Evolutionary conservation across 1,140 invertebrate genomes (phyloP).

Genomic region (Adelges cooleyi): DNA sequence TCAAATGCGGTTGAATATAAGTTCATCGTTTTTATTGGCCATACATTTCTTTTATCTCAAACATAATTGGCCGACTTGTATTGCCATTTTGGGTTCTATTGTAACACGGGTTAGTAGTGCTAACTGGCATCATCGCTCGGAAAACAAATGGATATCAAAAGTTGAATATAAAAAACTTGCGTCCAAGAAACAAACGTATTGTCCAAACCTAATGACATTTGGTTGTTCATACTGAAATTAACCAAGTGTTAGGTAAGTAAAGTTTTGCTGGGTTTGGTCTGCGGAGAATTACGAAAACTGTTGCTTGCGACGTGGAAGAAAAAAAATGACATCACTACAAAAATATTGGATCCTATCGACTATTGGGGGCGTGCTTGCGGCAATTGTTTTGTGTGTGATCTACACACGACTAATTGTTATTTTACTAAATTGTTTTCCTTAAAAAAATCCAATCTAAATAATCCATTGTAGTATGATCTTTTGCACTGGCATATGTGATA

Average conservation of each 20-base stretch:
- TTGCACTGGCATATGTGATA: background rate
- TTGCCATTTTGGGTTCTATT: too few relatives aligned
- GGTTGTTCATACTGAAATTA: background rate
- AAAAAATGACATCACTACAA: too few relatives aligned
- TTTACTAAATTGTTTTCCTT: too few relatives aligned
- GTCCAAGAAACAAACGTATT: background rate
- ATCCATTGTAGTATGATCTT: background rate
- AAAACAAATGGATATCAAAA: background rate
- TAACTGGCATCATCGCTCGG: background rate
- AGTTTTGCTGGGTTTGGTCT: too few relatives aligned
- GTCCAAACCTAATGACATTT: background rate
- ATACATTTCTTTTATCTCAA: too few relatives aligned
- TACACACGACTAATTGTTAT: too few relatives aligned
- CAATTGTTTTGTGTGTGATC: constrained; percentile 3
- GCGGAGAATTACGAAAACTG: too few relatives aligned
- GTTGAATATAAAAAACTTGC: background rate
- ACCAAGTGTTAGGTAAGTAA: constrained; percentile 27
- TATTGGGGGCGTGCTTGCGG: background rate
- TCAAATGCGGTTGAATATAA: background rate
- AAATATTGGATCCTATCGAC: too few relatives aligned
- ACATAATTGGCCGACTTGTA: too few relatives aligned
- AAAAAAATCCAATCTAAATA: background rate
- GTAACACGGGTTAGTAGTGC: background rate
- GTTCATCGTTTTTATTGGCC: background rate
- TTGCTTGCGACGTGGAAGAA: too few relatives aligned